Conservation (phyloP, 2,113 vertebrate species). For the Esox niger region DNA sequence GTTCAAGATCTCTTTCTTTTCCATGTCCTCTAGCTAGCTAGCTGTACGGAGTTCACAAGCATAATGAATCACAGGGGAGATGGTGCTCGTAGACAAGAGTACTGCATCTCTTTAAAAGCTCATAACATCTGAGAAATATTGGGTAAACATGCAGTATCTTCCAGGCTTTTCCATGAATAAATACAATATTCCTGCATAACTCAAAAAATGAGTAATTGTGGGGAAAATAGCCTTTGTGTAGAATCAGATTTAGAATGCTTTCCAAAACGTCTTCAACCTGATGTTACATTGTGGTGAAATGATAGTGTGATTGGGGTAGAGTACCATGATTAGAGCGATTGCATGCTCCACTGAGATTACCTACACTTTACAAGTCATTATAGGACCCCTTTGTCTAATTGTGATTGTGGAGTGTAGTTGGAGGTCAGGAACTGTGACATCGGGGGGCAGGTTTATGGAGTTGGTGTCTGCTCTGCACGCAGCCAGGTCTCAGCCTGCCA, state of each 20-base stretch:
- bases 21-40: constrained; percentile 47
- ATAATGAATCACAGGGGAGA: neutral
- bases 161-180: neutral
- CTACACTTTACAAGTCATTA: constrained; percentile 14
- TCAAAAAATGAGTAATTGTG: neutral
- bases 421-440: constrained; percentile 14
- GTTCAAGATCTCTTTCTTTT: constrained; percentile 21
- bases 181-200: neutral
- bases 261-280: no score
- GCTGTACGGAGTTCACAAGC: neutral
- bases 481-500: constrained; percentile 8
- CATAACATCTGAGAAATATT: neutral
- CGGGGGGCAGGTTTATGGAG: constrained; percentile 25
- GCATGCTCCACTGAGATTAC: no score
- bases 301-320: neutral
- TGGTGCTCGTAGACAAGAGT: neutral
- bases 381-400: neutral
- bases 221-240: no score
- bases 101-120: neutral
- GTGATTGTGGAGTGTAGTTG: neutral
- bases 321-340: no score
- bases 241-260: no score
- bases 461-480: constrained; percentile 2
- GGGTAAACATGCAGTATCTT: neutral
- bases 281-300: neutral